These are phyloP conservation scores for Phrynocephalus versicolor DNA, from an alignment of 2,113 vertebrate species.

Conservation along the genomic window DNA sequence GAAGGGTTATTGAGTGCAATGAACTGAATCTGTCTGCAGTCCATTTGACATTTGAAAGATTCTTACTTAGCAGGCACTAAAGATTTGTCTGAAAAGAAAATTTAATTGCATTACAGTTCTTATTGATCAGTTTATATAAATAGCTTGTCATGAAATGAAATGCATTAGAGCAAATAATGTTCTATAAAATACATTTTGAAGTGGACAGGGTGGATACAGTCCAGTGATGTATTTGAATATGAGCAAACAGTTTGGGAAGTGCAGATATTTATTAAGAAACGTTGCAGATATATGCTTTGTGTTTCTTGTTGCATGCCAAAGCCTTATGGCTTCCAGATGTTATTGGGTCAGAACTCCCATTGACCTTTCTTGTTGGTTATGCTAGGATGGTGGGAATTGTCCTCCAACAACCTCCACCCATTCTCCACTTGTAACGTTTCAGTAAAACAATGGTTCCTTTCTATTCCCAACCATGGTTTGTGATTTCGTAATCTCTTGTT, in stretches of 20 bases:
- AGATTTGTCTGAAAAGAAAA: not conserved
- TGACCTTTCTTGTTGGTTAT: no score
- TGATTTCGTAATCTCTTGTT: no score
- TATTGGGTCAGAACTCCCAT: no score
- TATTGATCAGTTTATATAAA: not conserved
- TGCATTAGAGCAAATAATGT: not conserved
- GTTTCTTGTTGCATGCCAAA: no score
- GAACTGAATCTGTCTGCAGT: not conserved
- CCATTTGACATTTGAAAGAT: not conserved
- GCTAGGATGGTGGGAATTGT: no score
- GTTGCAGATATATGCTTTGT: no score
- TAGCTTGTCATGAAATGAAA: conserved; percentile 3
- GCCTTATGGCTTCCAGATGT: no score
- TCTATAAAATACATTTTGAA: not conserved
- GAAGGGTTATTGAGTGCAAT: conserved; percentile 5
- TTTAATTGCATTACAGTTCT: not conserved
- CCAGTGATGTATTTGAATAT: not conserved
- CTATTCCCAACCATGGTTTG: no score
- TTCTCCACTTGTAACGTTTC: no score
- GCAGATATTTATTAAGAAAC: no score
- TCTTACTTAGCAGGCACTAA: not conserved
- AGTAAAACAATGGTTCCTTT: no score
- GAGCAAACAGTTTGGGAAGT: not conserved
- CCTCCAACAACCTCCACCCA: no score
- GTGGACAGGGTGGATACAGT: not conserved